Conservation (phyloP, 2,888 invertebrate species). For the Cantharis rufa region DNA sequence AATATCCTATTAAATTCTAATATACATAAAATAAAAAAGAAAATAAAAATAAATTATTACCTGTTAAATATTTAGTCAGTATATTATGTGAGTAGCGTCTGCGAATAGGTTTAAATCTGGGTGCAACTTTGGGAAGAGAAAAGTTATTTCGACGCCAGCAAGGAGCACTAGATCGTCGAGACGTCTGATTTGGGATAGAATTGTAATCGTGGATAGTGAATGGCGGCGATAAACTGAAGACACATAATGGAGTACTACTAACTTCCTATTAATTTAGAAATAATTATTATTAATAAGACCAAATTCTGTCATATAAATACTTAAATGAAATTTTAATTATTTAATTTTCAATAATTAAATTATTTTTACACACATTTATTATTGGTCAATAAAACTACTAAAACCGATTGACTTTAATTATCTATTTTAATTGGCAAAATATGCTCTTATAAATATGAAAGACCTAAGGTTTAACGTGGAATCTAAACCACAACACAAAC, state of each 20-base stretch:
- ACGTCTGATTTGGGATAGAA: conserved; percentile 6
- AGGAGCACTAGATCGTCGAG: conserved; percentile 12
- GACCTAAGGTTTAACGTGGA: too few species aligned
- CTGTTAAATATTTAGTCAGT: conserved; percentile 21
- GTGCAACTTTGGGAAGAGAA: conserved; percentile 12
- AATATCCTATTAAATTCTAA: neutral
- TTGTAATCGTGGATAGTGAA: conserved; percentile 15
- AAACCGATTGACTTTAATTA: too few species aligned
- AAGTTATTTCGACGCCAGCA: conserved; percentile 22
- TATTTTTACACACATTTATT: too few species aligned
- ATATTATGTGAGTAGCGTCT: conserved; percentile 12
- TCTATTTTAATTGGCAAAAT: too few species aligned
- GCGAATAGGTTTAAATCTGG: conserved; percentile 20
- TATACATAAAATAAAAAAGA: neutral
- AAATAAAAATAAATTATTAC: conserved; percentile 9
- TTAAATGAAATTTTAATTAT: too few species aligned
- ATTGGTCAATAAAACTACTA: too few species aligned
- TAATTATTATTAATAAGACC: neutral
- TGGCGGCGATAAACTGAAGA: conserved; percentile 25
- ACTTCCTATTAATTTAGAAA: conserved; percentile 5
- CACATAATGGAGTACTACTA: conserved; percentile 20
- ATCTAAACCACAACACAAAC: too few species aligned
- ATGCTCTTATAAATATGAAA: too few species aligned
- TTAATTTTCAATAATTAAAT: too few species aligned
- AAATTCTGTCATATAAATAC: neutral